Conservation (phyloP, 2,113 vertebrate genomes). For the Platanista minor region DNA sequence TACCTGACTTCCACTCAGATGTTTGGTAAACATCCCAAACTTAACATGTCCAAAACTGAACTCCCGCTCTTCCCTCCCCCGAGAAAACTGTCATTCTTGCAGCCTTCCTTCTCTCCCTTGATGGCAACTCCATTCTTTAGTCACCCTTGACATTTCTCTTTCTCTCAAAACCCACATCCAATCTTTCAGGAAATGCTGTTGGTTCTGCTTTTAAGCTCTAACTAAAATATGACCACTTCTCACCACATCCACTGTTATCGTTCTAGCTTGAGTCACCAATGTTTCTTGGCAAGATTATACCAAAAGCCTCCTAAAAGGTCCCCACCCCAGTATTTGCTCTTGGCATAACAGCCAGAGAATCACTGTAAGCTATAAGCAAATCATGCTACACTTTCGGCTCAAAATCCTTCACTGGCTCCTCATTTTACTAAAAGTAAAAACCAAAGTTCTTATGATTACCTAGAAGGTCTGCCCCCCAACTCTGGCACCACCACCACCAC, state of each 20-base stretch:
- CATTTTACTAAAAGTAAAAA: not conserved
- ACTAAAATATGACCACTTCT: not conserved
- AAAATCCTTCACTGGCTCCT: not conserved
- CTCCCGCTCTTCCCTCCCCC: not conserved
- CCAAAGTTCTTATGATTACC: not conserved
- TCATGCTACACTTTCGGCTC: not conserved
- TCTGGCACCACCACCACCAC: not conserved
- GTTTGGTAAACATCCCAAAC: not conserved
- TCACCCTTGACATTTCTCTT: not conserved
- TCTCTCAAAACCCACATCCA: not conserved
- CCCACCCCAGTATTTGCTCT: not conserved
- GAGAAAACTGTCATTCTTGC: not conserved
- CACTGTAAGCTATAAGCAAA: not conserved
- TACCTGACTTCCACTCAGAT: not conserved
- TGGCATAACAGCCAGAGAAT: not conserved
- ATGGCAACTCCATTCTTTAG: not conserved
- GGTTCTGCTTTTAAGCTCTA: not conserved
- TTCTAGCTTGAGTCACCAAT: not conserved
- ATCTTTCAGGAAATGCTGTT: not conserved
- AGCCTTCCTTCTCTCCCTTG: not conserved
- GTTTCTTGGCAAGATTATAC: not conserved
- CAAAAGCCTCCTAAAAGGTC: not conserved
- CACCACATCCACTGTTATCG: not conserved
- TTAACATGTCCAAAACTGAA: not conserved
- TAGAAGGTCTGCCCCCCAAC: not conserved